A percentile compares a stretch with the other conserved stretches of the same genome.
Evolutionary conservation across 2,113 vertebrate species (phyloP).

Genomic region (Perca schrenkii): DNA sequence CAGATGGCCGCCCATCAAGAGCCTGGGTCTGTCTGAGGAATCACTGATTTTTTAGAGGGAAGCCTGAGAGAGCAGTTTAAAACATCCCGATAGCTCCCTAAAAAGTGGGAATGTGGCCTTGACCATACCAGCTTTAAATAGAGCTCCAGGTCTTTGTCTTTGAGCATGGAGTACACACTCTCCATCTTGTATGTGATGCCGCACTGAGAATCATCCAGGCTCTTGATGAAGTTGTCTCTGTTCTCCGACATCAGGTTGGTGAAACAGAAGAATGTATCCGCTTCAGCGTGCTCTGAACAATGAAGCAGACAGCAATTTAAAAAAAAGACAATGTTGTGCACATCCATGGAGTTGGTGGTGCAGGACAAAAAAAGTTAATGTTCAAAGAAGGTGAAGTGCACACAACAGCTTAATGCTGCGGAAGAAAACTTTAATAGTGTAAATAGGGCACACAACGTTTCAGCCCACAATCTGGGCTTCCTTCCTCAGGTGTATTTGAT

Average conservation of each 20-base stretch:
- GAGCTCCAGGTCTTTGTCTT: slow-evolving; percentile 94
- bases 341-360: too few relatives aligned
- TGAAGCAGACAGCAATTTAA: not conserved
- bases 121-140: slow-evolving; percentile 92
- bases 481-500: too few relatives aligned
- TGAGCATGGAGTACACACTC: slow-evolving; percentile 95
- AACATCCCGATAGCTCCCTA: not conserved
- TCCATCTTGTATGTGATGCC: slow-evolving; percentile 99
- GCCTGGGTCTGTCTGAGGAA: too few relatives aligned
- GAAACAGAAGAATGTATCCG: slow-evolving; percentile 98
- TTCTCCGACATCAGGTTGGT: slow-evolving; percentile 99
- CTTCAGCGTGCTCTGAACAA: slow-evolving; percentile 93
- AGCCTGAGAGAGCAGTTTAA: not conserved
- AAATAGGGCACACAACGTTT: too few relatives aligned
- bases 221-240: slow-evolving; percentile 99
- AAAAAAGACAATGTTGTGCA: too few relatives aligned
- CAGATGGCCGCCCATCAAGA: too few relatives aligned
- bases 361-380: too few relatives aligned
- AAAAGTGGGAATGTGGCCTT: too few relatives aligned
- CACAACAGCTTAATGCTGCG: too few relatives aligned
- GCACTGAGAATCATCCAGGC: slow-evolving; percentile 96
- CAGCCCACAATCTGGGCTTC: too few relatives aligned
- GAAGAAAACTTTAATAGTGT: too few relatives aligned
- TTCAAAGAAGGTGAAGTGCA: too few relatives aligned
- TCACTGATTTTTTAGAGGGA: not conserved